phyloP scores from a whole-genome alignment of 64 coral and sea anemone genomes.

The Hydrozoanthus tunicans region DNA sequence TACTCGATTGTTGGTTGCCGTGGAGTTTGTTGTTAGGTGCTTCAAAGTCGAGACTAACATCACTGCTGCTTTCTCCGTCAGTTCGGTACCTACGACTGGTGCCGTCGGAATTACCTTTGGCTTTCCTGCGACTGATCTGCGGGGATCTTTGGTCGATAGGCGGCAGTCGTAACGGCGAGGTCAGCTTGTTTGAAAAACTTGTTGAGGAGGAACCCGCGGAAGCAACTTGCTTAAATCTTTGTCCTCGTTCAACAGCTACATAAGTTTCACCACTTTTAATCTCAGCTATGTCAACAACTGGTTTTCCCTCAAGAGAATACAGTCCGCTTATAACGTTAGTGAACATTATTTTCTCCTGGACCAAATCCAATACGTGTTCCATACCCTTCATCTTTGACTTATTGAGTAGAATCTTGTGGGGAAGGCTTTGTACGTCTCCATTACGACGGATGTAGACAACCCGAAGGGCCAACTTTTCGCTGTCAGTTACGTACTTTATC shows the following conservation, averaged over 20 bases:
- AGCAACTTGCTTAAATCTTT: constrained; percentile 53
- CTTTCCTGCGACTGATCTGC: background rate
- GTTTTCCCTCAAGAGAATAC: constrained; percentile 58
- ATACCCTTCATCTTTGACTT: constrained; percentile 63
- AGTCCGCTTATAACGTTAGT: constrained; percentile 49
- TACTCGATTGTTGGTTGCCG: too few relatives aligned
- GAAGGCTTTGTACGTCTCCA: constrained; percentile 57
- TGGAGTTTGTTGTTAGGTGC: too few relatives aligned
- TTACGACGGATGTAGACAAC: constrained; percentile 70
- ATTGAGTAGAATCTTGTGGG: constrained; percentile 63
- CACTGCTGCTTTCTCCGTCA: background rate
- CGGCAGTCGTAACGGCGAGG: background rate
- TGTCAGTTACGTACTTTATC: constrained; percentile 54
- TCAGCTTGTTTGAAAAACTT: background rate
- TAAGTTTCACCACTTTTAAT: constrained; percentile 51
- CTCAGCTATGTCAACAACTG: constrained; percentile 5
- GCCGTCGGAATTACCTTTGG: background rate
- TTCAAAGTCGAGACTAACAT: background rate
- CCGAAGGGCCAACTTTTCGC: constrained; percentile 62
- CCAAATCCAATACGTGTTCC: constrained; percentile 64
- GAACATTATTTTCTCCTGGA: constrained; percentile 71
- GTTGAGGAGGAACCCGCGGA: constrained; percentile 2
- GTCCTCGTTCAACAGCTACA: constrained; percentile 79
- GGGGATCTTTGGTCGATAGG: background rate
- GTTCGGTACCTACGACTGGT: background rate